Base-by-base conservation (phyloP, 2,797 vertebrate species). In the Peromyscus melanophrys region DNA sequence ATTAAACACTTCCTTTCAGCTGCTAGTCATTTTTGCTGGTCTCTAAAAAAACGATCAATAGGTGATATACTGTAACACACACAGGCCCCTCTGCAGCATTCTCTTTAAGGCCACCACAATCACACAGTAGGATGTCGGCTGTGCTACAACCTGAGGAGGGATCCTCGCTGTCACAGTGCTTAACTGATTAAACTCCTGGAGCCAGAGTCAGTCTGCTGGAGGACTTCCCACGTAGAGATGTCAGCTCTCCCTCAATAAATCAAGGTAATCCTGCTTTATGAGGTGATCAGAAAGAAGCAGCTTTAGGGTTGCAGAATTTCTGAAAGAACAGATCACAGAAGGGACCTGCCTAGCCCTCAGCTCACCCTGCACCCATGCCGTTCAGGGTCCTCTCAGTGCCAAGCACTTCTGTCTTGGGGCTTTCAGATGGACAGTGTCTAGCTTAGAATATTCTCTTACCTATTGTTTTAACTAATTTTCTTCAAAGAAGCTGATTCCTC, bases 1-100 rank as follows among this genome's bases (percentile, higher is more conserved):
- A 96, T 97, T 97, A 97, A 98, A 96, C 80, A 96, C 96, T 97
- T 98, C 94, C 95, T 95, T 97, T 96, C 76, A 67, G 94, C 95
- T 94, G 93, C 92, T 84, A 96, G 96, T 97, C 95, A 97, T 97
- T 97, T 98, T 92, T 89, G 94, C 97, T 95, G 93, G 96, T 97
- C 97, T 97, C 97, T 97, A 98, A 97, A 46, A 46, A 97, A 94
- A 92, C 63, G 89, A 98, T 97, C 97, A 96, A 97, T 97, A 98
- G 86, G 96, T 97, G 95, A 94, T 84, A 87, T 61, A 90, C 89
- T 89, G 12, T 71, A 84, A 90, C n/a, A 88, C 86, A 65, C 77
- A 86, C n/a, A 59, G 46, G 25, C 57, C 49, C 31, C 75, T 88
- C 91, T 61, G 96, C 31, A 46, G 61, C 94, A 78, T 94, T 97